Evolutionary conservation across 2,113 vertebrate species (phyloP), one percentile per base, ranked within the genome.

Genomic region (Caloenas nicobarica): DNA sequence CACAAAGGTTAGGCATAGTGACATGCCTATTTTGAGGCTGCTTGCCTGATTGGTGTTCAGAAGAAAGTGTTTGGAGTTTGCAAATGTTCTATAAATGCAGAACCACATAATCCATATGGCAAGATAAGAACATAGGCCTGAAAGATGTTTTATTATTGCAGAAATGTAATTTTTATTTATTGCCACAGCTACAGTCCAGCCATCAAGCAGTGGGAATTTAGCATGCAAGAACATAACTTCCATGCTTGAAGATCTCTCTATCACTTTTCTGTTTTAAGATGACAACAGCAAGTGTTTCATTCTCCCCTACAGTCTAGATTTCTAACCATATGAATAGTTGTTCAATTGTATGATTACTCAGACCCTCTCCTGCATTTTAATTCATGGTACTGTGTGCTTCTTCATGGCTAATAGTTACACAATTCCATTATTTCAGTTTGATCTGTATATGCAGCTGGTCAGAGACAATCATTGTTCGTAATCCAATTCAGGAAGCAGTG

Each of bases 381-480:
- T 61, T 79, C 53, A 61, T 34, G 66, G 44, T 50, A 61, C 18
- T 26, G 13, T 40, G 16, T 40, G 51, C 28, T 50, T 60, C 61
- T 66, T 66, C 58, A 44, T 17, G 17, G 28, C 34, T 17, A 79
- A 40, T 3, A 87, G 42, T 24, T 69, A 79, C 14, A 33, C 7
- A 58, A 6, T 28, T 44, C 40, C 29, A 51, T 46, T 58, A 57
- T 40, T 62, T 64, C 29, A 54, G 48, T 70, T 86, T 40, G 28
- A 74, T 33, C 44, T 74, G 44, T 48, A 74, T 69, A 74, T 36
- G 48, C 36, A 48, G 61, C 64, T 25, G n/a, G n/a, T n/a, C n/a
- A n/a, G n/a, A n/a, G n/a, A n/a, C 0, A 0, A 71, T 40, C 29
- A 16, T 15, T 64, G n/a, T 46, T 54, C 64, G n/a, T 38, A 64